Conservation (phyloP, 2,797 vertebrate genomes). For the Carcharodon carcharias region DNA sequence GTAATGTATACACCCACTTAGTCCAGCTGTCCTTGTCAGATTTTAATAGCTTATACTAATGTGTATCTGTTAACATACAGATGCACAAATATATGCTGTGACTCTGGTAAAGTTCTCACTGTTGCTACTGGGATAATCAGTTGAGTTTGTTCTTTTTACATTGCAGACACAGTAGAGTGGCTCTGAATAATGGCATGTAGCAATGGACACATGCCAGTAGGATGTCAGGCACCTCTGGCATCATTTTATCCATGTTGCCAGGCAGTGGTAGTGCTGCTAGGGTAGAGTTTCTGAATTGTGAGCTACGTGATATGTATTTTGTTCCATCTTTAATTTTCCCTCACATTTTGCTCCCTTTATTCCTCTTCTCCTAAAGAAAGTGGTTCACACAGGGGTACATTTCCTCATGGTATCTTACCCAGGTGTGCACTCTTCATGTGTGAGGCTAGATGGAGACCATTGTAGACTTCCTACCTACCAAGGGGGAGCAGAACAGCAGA, state of each 20-base stretch:
- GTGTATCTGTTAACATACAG: background rate
- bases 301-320: background rate
- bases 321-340: background rate
- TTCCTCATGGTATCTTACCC: background rate
- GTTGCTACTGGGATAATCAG: background rate
- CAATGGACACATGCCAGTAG: background rate
- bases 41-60: background rate
- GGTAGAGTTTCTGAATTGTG: background rate
- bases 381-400: background rate
- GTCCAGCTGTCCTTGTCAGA: background rate
- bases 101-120: background rate
- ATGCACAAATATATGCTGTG: background rate
- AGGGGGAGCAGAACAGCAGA: background rate
- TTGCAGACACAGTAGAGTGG: background rate
- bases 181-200: background rate
- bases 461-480: background rate
- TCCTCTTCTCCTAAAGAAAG: background rate
- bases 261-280: background rate
- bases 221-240: background rate
- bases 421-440: background rate
- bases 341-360: background rate
- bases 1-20: background rate
- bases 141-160: background rate
- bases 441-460: background rate
- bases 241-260: background rate